These are phyloP conservation scores for Parelbella ahira DNA, from an alignment of 2,888 invertebrate genomes.

Conservation along the genomic window DNA sequence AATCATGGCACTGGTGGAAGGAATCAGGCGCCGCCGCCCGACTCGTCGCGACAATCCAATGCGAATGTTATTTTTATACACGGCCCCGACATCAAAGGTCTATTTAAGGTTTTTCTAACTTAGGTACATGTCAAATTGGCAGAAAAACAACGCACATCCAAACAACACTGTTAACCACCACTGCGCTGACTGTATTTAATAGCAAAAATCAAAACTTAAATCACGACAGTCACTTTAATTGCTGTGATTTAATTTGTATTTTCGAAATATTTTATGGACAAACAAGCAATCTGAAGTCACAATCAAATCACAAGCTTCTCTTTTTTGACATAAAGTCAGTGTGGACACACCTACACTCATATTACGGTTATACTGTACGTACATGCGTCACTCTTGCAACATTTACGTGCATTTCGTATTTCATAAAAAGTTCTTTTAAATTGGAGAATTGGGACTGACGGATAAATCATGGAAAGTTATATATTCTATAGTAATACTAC, in stretches of 20 bases:
- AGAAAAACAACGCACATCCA: slow-evolving; percentile 64
- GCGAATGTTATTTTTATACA: slow-evolving; percentile 75
- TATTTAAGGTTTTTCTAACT: slow-evolving; percentile 69
- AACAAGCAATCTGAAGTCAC: slow-evolving; percentile 28
- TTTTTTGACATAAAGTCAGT: no score
- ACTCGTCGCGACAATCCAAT: slow-evolving; percentile 58
- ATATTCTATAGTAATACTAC: no score
- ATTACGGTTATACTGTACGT: no score
- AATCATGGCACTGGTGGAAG: slow-evolving; percentile 50
- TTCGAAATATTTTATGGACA: slow-evolving; percentile 31
- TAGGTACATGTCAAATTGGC: slow-evolving; percentile 56
- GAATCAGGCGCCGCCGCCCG: slow-evolving; percentile 49
- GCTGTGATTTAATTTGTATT: slow-evolving; percentile 36
- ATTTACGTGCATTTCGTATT: no score
- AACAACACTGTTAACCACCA: slow-evolving; percentile 34
- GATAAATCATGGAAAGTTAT: no score
- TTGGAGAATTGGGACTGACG: no score
- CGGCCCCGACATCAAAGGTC: slow-evolving; percentile 74
- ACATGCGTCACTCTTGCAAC: no score
- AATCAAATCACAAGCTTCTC: slow-evolving; percentile 25
- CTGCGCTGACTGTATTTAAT: slow-evolving; percentile 31
- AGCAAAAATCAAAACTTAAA: slow-evolving; percentile 31
- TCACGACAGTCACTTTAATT: slow-evolving; percentile 32
- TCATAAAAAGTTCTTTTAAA: no score
- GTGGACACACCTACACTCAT: no score